A percentile compares a stretch with the other conserved stretches of the same genome.
These are phyloP conservation scores for Apis mellifera DNA, from an alignment of 1,140 invertebrate genomes.

Conservation along the genomic window DNA sequence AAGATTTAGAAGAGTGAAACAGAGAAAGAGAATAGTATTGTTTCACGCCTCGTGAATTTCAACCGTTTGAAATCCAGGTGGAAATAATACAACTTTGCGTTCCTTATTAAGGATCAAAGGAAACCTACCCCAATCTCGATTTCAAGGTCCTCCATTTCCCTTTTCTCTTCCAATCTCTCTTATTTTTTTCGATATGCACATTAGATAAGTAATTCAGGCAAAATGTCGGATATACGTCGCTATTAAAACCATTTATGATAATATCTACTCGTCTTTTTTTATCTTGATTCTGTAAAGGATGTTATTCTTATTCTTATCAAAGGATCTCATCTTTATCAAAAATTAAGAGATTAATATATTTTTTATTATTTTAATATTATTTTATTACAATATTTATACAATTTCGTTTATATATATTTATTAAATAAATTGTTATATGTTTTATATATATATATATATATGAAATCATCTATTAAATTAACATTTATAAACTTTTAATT, in stretches of 20 bases:
- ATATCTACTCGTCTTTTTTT: background rate
- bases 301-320: background rate
- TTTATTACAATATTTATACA: background rate
- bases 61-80: constrained; percentile 77
- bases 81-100: constrained; percentile 80
- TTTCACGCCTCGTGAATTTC: constrained; percentile 77
- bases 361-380: background rate
- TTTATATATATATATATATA: too few relatives aligned
- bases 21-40: constrained; percentile 64
- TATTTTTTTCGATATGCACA: background rate
- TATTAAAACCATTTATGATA: constrained; percentile 35
- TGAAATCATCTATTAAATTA: background rate
- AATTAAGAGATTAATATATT: background rate
- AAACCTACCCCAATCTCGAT: constrained; percentile 71
- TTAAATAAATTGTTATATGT: background rate
- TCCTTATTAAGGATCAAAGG: constrained; percentile 77
- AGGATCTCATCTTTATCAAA: background rate
- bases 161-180: background rate
- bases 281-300: background rate
- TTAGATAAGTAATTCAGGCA: constrained; percentile 14
- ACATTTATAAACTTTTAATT: constrained; percentile 82
- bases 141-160: constrained; percentile 53
- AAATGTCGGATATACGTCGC: constrained; percentile 33
- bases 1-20: background rate
- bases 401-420: background rate